phyloP scores from a whole-genome alignment of 2,888 invertebrate species.

The Tridacna gigas region DNA sequence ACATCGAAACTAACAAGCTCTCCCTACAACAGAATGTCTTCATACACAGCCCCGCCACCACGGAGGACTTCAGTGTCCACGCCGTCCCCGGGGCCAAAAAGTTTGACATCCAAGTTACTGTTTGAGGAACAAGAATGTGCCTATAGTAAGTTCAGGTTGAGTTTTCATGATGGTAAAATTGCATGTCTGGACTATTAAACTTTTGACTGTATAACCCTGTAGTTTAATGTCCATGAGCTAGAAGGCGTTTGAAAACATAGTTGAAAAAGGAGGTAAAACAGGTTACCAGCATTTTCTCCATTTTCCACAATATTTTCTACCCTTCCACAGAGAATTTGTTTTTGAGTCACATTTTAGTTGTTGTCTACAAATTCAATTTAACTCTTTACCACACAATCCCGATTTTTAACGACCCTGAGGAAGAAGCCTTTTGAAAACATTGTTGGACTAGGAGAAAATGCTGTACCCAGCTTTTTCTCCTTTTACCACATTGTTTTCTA shows the following conservation, averaged over 20 bases:
- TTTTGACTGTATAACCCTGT: background rate
- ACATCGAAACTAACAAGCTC: constrained; percentile 17
- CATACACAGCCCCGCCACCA: background rate
- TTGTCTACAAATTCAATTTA: too few relatives aligned
- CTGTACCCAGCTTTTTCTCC: too few relatives aligned
- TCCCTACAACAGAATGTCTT: background rate
- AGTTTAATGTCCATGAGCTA: too few relatives aligned
- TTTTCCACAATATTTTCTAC: background rate
- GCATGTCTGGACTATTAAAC: too few relatives aligned
- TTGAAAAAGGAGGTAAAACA: background rate
- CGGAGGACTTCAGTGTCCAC: background rate
- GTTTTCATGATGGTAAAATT: too few relatives aligned
- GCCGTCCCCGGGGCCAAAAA: constrained; percentile 7
- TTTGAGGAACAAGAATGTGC: constrained; percentile 53
- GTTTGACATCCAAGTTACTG: constrained; percentile 35
- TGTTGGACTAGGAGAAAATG: too few relatives aligned
- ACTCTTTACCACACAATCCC: too few relatives aligned
- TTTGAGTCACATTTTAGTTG: too few relatives aligned
- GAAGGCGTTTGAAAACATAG: background rate
- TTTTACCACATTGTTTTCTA: too few relatives aligned
- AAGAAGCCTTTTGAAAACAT: too few relatives aligned
- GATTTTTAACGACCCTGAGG: too few relatives aligned
- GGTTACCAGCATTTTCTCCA: background rate
- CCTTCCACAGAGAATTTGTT: too few relatives aligned
- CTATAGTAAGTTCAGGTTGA: constrained; percentile 51